Percentiles rank a stretch among this genome's conserved stretches.
These are phyloP conservation scores for Beris chalybata DNA, from an alignment of 2,888 invertebrate species.

Conservation along the genomic window DNA sequence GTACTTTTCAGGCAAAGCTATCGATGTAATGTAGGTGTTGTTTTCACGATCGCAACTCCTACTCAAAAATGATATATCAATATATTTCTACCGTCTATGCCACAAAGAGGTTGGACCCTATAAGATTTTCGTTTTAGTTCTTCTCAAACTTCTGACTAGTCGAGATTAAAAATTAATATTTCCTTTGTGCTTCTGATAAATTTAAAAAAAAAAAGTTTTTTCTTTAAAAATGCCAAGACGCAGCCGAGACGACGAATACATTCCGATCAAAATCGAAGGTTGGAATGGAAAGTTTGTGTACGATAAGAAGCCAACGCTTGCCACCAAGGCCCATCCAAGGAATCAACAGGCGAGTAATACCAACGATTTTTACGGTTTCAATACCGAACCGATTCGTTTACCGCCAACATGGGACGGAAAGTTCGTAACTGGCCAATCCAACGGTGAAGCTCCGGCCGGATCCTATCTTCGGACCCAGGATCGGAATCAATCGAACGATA, in stretches of 20 bases:
- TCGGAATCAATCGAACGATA: constrained; percentile 51
- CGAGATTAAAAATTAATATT: constrained; percentile 2
- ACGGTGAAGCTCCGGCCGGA: background rate
- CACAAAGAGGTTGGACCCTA: constrained; percentile 17
- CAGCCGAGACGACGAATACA: constrained; percentile 49
- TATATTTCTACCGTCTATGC: constrained; percentile 24
- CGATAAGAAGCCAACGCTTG: constrained; percentile 34
- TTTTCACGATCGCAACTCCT: constrained; percentile 28
- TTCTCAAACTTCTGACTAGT: constrained; percentile 24
- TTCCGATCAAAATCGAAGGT: constrained; percentile 56
- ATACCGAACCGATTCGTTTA: constrained; percentile 49
- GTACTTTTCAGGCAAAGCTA: constrained; percentile 29
- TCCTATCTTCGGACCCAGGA: constrained; percentile 39
- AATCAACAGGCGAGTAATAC: constrained; percentile 28
- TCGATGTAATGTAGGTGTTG: constrained; percentile 19
- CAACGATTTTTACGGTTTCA: constrained; percentile 51
- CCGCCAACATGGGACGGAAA: constrained; percentile 55
- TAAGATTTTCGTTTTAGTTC: constrained; percentile 23
- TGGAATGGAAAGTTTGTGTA: constrained; percentile 55
- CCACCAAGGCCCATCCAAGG: constrained; percentile 18
- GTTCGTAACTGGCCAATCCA: constrained; percentile 40
- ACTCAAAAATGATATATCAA: constrained; percentile 2
- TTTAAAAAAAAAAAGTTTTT: background rate
- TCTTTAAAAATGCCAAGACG: constrained; percentile 47
- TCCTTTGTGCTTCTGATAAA: too few relatives aligned